Base-by-base conservation (phyloP, 2,113 vertebrate species). In the Salvator merianae region DNA sequence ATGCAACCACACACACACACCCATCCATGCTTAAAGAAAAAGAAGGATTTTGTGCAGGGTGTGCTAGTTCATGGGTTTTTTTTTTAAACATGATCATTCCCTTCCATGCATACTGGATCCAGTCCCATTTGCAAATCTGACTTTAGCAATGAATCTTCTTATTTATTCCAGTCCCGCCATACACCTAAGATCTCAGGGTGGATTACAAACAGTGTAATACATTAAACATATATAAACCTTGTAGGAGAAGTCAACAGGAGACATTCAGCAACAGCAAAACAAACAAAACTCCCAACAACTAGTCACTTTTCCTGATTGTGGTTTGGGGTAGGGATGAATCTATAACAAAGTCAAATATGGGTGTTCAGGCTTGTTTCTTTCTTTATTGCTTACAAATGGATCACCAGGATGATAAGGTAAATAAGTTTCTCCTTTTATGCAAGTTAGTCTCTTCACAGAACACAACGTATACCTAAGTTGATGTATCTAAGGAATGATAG, bases 321-420 rank as follows among this genome's bases (percentile, higher is more conserved):
- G 20, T 59, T 5, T 59, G 55, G 63, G 30, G n/a, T 32, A n/a
- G 36, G 59, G 59, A 84, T 55, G 20, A 24, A 93, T 77, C 63
- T 90, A 40, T 66, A 69, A 28, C 28, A 66, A 14, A 85, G 63
- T 77, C 1, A 36, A 40, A 47, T 47, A 32, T 70, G 16, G 40
- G 30, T 84, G 82, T 93, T 83, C 1, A 81, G 75, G 73, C 89
- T 32, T 91, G 89, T 93, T 86, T 94, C 93, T 95, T 94, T 94
- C 7, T 63, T 96, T 95, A 95, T 93, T 96, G 96, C 94, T 92
- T 94, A 89, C 96, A 91, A 94, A 92, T 94, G 96, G 92, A 90
- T 93, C 92, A 84, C 95, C 95, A 99, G 98, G 98, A 99, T 96
- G 97, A 99, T 94, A 99, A 99, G 98, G 98, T 99, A 99, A 95